A percentile compares a stretch with the other conserved stretches of the same genome.
These are phyloP conservation scores for Ictalurus punctatus DNA, from an alignment of 2,113 vertebrate species.

Conservation along the genomic window DNA sequence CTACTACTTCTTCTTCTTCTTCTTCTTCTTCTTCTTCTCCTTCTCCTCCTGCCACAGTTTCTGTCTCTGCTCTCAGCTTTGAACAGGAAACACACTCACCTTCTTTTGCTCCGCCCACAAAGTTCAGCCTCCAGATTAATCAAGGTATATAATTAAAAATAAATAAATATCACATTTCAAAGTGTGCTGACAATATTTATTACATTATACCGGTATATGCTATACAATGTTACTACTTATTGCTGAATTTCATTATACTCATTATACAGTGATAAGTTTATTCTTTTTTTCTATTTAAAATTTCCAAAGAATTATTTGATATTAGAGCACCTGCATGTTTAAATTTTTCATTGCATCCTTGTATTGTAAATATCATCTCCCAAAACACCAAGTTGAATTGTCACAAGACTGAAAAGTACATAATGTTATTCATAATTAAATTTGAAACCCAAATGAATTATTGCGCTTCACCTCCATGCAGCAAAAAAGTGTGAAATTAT, in stretches of 20 bases:
- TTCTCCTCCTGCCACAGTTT: conserved; percentile 35
- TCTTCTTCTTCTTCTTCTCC: not conserved
- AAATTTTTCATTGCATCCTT: not conserved
- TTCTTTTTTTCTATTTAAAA: no score
- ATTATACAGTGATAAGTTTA: no score
- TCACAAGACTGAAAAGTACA: no score
- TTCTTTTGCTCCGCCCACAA: conserved; percentile 30
- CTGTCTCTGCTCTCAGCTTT: not conserved
- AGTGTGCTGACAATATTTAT: not conserved
- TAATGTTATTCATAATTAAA: not conserved
- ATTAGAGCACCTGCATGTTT: no score
- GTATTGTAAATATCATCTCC: not conserved
- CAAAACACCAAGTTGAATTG: not conserved
- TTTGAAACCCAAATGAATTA: not conserved
- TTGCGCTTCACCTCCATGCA: not conserved
- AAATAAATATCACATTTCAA: no score
- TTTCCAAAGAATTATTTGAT: no score
- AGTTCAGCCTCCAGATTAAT: conserved; percentile 22
- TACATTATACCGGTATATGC: no score
- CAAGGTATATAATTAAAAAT: conserved; percentile 43
- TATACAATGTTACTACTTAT: no score
- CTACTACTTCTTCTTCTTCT: not conserved
- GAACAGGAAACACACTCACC: conserved; percentile 34
- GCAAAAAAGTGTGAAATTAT: not conserved
- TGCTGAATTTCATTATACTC: no score